phyloP scores from a whole-genome alignment of 2,888 invertebrate genomes.

The Pediacus dermestoides region DNA sequence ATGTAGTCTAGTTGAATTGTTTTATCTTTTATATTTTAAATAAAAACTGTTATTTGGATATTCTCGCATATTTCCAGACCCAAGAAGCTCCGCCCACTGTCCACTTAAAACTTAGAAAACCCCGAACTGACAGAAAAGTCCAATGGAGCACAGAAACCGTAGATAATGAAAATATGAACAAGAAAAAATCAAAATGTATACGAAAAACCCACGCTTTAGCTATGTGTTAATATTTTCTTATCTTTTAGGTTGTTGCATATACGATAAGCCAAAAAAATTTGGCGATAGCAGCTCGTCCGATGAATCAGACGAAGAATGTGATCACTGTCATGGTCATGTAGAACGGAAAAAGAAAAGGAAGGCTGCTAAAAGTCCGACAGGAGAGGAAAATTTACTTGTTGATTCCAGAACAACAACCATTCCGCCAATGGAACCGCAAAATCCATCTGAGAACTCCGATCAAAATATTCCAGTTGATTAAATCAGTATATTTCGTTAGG shows the following conservation, averaged over 20 bases:
- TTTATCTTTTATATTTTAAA: no score
- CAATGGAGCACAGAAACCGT: slow-evolving; percentile 88
- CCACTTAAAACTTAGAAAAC: slow-evolving; percentile 64
- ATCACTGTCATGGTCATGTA: slow-evolving; percentile 81
- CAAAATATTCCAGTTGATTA: no score
- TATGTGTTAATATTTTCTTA: slow-evolving; percentile 2
- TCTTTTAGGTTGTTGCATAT: slow-evolving; percentile 73
- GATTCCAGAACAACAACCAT: no score
- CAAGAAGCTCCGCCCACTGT: slow-evolving; percentile 54
- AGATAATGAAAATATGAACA: slow-evolving; percentile 92
- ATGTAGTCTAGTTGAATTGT: no score
- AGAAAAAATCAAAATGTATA: slow-evolving; percentile 96
- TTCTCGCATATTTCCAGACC: slow-evolving; percentile 38
- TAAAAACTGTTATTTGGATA: slow-evolving; percentile 1
- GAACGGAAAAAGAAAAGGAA: slow-evolving; percentile 53
- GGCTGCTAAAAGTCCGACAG: neutral
- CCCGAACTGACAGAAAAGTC: slow-evolving; percentile 73
- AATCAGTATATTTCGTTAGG: no score
- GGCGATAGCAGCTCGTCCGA: slow-evolving; percentile 85
- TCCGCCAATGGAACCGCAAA: no score
- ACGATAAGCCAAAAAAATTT: slow-evolving; percentile 83
- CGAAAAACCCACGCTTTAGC: no score
- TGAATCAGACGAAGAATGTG: slow-evolving; percentile 72
- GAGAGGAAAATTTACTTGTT: no score
- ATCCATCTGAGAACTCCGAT: no score